A percentile compares a stretch with the other conserved stretches of the same genome.
These are phyloP conservation scores for Dermatemys mawii DNA, from an alignment of 2,113 vertebrate genomes.

Conservation along the genomic window DNA sequence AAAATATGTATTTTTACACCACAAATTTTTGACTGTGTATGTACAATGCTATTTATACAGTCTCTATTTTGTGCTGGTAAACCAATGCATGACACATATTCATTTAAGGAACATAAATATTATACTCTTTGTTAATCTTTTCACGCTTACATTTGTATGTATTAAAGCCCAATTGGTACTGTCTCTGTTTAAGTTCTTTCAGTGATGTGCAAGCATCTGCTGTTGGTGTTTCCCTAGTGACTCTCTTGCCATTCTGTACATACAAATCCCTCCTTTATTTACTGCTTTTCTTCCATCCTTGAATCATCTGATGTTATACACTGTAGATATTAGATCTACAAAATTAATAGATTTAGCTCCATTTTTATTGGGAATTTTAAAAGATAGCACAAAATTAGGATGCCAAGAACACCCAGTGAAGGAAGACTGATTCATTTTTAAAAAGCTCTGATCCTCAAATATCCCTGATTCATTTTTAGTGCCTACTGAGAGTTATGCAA, in stretches of 20 bases:
- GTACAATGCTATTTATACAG: background rate
- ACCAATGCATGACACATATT: background rate
- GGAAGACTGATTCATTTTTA: background rate
- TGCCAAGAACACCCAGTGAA: background rate
- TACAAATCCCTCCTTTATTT: background rate
- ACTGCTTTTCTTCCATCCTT: background rate
- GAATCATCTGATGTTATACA: background rate
- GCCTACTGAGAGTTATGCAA: background rate
- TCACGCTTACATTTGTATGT: background rate
- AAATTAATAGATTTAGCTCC: background rate
- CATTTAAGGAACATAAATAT: background rate
- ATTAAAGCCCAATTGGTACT: background rate
- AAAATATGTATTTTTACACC: background rate
- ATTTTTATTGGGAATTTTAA: background rate
- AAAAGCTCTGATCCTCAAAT: background rate
- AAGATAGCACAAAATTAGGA: background rate
- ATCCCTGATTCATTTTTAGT: background rate
- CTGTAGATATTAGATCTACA: background rate
- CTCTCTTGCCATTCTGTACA: background rate
- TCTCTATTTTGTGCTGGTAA: background rate
- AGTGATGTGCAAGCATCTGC: background rate
- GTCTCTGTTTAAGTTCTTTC: background rate
- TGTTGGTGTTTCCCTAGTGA: background rate
- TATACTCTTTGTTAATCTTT: background rate
- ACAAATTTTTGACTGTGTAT: background rate